Conservation (phyloP, 2,113 vertebrate genomes). For the Callipepla californica region DNA sequence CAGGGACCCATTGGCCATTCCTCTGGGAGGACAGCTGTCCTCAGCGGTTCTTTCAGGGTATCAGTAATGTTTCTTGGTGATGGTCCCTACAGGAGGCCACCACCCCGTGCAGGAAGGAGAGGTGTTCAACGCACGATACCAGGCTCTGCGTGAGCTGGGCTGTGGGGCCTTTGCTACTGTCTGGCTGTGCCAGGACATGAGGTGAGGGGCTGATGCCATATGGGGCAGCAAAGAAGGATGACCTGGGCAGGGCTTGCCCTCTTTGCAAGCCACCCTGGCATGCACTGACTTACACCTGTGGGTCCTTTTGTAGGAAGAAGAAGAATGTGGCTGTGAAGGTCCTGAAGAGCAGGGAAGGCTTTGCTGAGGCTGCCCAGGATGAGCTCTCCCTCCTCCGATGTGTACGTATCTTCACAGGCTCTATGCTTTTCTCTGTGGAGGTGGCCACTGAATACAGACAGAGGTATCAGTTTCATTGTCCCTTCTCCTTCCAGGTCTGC, state of each 20-base stretch:
- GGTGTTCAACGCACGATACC: constrained; percentile 81
- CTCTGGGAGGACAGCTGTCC: not conserved
- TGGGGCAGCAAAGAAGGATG: not conserved
- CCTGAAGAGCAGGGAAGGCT: constrained; percentile 83
- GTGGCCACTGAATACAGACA: not conserved
- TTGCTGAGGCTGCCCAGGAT: constrained; percentile 83
- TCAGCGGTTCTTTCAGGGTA: not conserved
- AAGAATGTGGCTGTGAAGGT: constrained; percentile 86
- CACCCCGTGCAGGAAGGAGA: constrained; percentile 78
- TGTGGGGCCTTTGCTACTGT: constrained; percentile 86
- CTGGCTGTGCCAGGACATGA: constrained; percentile 86
- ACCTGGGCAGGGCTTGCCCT: not conserved
- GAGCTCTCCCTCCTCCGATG: constrained; percentile 83
- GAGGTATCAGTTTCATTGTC: not conserved
- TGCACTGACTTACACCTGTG: not conserved
- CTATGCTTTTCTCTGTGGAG: not conserved
- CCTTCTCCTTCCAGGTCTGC: not conserved
- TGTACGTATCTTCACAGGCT: constrained; percentile 65
- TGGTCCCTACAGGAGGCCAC: constrained; percentile 77
- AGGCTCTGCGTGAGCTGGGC: constrained; percentile 81
- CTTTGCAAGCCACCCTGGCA: not conserved
- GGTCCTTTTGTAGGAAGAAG: constrained; percentile 68
- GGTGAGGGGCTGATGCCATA: constrained; percentile 57
- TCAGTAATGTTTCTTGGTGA: not conserved
- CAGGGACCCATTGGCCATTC: accelerated